Evolutionary conservation across 2,888 invertebrate species (phyloP).

Genomic region (Drosophila percnosoma): DNA sequence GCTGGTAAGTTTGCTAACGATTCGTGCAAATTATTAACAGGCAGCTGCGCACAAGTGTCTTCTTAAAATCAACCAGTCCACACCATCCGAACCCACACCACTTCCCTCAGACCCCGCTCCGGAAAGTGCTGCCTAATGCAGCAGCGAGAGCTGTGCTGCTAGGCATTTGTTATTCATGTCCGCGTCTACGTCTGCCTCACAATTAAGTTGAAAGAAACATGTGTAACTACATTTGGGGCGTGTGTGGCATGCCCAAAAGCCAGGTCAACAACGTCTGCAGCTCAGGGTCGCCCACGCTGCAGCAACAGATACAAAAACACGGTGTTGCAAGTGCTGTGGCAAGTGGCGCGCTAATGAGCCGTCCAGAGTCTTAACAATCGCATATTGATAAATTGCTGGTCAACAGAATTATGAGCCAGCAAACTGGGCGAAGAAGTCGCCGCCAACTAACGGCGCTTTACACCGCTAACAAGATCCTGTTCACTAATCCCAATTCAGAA

Average conservation of each 20-base stretch:
- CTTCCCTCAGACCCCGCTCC: too few species aligned
- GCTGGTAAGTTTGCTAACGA: constrained; percentile 37
- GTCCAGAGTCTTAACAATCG: constrained; percentile 44
- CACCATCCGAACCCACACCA: not conserved
- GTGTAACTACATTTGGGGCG: constrained; percentile 55
- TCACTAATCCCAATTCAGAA: constrained; percentile 46
- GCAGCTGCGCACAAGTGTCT: constrained; percentile 36
- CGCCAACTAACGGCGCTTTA: constrained; percentile 58
- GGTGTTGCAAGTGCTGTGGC: constrained; percentile 9
- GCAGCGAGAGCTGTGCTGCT: constrained; percentile 6
- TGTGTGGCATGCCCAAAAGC: constrained; percentile 54
- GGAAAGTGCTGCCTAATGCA: constrained; percentile 39
- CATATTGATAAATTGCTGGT: constrained; percentile 68
- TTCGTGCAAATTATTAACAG: constrained; percentile 46
- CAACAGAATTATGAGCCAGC: constrained; percentile 29
- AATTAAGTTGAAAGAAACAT: constrained; percentile 67
- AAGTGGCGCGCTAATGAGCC: constrained; percentile 71
- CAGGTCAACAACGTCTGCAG: constrained; percentile 51
- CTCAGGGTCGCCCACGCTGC: constrained; percentile 45
- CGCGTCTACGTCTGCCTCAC: constrained; percentile 32
- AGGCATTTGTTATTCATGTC: constrained; percentile 59
- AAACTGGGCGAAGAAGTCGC: constrained; percentile 37
- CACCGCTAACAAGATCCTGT: constrained; percentile 68
- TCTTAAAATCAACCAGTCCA: not conserved
- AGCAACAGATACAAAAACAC: not conserved